Percentiles rank a stretch among this genome's conserved stretches.
Conservation (phyloP, 1,140 invertebrate genomes). For the Aphelinus certus region DNA sequence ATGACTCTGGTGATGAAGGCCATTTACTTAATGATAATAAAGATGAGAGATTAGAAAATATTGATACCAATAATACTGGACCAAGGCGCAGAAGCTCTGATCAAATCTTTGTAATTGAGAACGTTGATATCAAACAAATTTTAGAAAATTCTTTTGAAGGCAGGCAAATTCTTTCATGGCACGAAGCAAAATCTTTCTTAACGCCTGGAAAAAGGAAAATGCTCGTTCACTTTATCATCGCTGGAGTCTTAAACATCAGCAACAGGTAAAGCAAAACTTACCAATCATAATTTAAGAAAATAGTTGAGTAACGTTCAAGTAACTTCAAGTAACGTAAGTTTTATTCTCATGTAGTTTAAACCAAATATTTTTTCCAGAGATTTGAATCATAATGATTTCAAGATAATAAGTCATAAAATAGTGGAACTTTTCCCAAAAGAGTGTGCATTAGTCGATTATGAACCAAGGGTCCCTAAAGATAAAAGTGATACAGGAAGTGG, state of each 20-base stretch:
- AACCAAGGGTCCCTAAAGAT: not conserved
- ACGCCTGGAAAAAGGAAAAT: not conserved
- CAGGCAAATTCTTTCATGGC: not conserved
- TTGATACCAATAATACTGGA: not conserved
- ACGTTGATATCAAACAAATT: not conserved
- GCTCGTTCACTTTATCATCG: not conserved
- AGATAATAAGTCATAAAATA: not conserved
- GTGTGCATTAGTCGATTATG: not conserved
- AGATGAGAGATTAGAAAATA: not conserved
- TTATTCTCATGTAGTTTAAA: not conserved
- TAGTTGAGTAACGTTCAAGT: not conserved
- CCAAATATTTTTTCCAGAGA: not conserved
- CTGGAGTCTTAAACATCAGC: not conserved
- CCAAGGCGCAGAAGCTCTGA: not conserved
- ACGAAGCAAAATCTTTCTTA: not conserved
- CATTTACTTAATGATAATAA: not conserved
- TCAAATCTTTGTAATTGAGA: not conserved
- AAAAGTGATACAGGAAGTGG: not conserved
- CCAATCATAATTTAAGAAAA: too few species aligned
- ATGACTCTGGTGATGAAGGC: not conserved
- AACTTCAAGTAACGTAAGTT: not conserved
- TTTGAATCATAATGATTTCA: not conserved
- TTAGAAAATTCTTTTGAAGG: not conserved
- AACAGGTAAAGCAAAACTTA: not conserved
- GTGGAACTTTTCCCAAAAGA: slow-evolving; percentile 1